A percentile compares a stretch with the other conserved stretches of the same genome.
Conservation (phyloP, 2,797 vertebrate genomes). For the Crenichthys baileyi region DNA sequence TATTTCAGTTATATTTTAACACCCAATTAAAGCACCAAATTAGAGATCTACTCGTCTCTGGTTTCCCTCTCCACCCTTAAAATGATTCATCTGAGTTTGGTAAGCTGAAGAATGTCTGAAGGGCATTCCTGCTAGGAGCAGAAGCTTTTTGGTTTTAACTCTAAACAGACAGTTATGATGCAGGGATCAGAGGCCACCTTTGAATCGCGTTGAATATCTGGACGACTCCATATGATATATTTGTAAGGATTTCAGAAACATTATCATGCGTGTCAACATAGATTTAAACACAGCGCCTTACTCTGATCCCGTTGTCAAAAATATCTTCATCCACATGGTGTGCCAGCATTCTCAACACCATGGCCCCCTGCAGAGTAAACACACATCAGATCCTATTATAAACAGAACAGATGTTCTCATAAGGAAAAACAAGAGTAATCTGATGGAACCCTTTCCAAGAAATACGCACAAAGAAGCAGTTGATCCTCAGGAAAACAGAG, state of each 20-base stretch:
- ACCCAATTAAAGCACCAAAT: background rate
- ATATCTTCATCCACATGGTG: slow-evolving; percentile 28
- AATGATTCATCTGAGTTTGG: background rate
- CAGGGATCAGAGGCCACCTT: slow-evolving; percentile 2
- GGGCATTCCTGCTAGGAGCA: background rate
- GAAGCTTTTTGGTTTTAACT: background rate
- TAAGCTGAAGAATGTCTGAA: background rate
- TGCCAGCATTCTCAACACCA: slow-evolving; percentile 81
- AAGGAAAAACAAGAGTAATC: background rate
- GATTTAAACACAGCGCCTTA: slow-evolving; percentile 51
- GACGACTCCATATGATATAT: background rate
- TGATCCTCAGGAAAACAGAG: background rate
- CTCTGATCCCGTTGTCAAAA: slow-evolving; percentile 72
- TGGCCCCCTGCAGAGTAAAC: slow-evolving; percentile 72
- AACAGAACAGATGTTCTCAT: background rate
- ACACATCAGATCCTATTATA: slow-evolving; percentile 12
- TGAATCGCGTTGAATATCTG: background rate
- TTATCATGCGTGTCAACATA: background rate
- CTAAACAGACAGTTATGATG: background rate
- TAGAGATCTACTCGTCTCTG: background rate
- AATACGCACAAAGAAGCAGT: background rate
- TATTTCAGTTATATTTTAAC: background rate
- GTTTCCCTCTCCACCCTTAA: slow-evolving; percentile 6
- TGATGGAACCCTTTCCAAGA: background rate
- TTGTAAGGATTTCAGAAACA: background rate